Percentiles rank a stretch among this genome's conserved stretches.
Conservation (phyloP, 2,888 invertebrate genomes). For the Melieria picta region DNA sequence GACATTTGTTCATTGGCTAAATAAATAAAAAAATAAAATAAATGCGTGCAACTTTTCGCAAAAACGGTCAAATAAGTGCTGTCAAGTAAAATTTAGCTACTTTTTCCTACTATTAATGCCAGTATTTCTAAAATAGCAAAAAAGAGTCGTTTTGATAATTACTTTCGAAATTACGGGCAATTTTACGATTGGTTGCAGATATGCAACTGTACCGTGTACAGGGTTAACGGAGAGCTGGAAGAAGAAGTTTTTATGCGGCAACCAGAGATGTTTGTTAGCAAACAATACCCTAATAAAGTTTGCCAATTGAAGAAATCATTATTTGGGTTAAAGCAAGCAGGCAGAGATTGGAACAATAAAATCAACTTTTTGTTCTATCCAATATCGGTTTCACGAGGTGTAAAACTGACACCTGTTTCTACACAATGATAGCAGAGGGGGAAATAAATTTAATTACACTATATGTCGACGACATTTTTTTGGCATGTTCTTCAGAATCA, state of each 20-base stretch:
- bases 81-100: too few relatives aligned
- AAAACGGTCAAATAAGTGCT: too few relatives aligned
- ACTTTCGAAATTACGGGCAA: too few relatives aligned
- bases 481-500: neutral
- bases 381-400: neutral
- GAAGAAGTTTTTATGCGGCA: conserved; percentile 24
- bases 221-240: conserved; percentile 18
- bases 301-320: conserved; percentile 27
- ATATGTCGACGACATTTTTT: conserved; percentile 8
- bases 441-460: conserved; percentile 1
- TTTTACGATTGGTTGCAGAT: too few relatives aligned
- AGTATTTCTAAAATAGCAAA: too few relatives aligned
- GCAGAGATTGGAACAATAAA: conserved; percentile 15
- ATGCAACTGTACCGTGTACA: too few relatives aligned
- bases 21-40: too few relatives aligned
- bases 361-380: neutral
- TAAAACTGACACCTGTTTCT: neutral
- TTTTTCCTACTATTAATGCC: too few relatives aligned
- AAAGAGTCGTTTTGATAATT: too few relatives aligned
- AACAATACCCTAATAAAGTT: conserved; percentile 21
- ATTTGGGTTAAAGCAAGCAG: conserved; percentile 33
- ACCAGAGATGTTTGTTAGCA: conserved; percentile 36
- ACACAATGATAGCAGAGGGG: neutral
- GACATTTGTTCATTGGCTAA: too few relatives aligned
- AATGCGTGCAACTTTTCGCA: too few relatives aligned